Conservation (phyloP, 2,888 invertebrate genomes). For the Exephanes ischioxanthus region DNA sequence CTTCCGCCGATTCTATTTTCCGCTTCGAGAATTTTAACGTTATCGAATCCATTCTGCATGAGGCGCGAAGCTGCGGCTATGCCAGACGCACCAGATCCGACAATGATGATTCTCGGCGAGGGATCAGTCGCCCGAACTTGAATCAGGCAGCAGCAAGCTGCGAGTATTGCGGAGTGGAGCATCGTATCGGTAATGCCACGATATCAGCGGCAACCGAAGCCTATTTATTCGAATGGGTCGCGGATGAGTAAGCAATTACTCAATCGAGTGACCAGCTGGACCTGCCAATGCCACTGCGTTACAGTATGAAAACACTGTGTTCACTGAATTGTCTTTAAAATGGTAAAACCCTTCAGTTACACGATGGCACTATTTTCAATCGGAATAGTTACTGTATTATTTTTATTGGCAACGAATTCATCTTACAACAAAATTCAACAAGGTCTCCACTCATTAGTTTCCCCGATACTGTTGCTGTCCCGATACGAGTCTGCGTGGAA, state of each 20-base stretch:
- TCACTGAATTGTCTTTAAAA: not conserved
- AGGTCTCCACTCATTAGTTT: too few species aligned
- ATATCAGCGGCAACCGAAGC: not conserved
- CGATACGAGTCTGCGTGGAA: too few species aligned
- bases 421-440: too few species aligned
- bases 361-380: too few species aligned
- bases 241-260: slow-evolving; percentile 9
- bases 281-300: not conserved
- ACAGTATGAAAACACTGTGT: not conserved
- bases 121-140: slow-evolving; percentile 12
- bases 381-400: too few species aligned
- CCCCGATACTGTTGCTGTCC: too few species aligned
- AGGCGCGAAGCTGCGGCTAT: slow-evolving; percentile 86
- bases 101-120: slow-evolving; percentile 83
- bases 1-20: slow-evolving; percentile 85
- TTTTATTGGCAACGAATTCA: too few species aligned
- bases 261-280: not conserved
- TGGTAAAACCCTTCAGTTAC: not conserved
- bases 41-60: slow-evolving; percentile 83
- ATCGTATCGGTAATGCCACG: slow-evolving; percentile 21
- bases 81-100: slow-evolving; percentile 87
- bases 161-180: slow-evolving; percentile 20
- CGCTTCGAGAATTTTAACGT: slow-evolving; percentile 85
- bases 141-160: slow-evolving; percentile 31
- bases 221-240: slow-evolving; percentile 2